Conservation (phyloP, 2,888 invertebrate species). For the Miltochrista miniata region DNA sequence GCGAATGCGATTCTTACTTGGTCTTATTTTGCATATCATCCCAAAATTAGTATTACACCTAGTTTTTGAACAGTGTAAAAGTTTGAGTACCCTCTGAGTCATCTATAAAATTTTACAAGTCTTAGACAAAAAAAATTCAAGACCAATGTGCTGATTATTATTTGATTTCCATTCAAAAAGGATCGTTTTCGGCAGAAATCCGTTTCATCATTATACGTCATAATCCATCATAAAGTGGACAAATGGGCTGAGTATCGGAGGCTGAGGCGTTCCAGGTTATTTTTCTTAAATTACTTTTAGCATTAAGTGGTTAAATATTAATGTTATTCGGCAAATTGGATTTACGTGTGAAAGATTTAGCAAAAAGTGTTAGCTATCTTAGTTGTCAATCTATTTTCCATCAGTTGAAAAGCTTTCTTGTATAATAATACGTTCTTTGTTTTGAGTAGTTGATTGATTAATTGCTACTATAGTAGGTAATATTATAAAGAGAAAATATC, state of each 20-base stretch:
- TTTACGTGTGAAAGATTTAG: neutral
- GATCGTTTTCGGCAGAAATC: conserved; percentile 7
- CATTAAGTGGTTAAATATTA: conserved; percentile 3
- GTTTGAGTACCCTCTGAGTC: too few species aligned
- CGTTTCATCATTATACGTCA: conserved; percentile 28
- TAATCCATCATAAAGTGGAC: conserved; percentile 32
- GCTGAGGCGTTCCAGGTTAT: conserved; percentile 11
- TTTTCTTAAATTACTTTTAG: conserved; percentile 16
- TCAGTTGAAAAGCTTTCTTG: too few species aligned
- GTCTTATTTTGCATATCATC: too few species aligned
- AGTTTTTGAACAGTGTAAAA: too few species aligned
- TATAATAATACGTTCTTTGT: too few species aligned
- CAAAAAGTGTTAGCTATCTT: neutral
- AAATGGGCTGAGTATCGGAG: conserved; percentile 29
- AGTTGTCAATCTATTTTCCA: too few species aligned
- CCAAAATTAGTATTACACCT: too few species aligned
- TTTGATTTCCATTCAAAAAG: conserved; percentile 12
- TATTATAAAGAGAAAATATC: too few species aligned
- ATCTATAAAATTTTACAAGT: too few species aligned
- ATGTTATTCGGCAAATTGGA: neutral
- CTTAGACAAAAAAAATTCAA: neutral
- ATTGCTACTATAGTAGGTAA: too few species aligned
- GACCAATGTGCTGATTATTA: conserved; percentile 1
- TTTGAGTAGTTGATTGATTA: too few species aligned
- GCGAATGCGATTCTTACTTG: too few species aligned